These are phyloP conservation scores for Lipophrys pholis DNA, from an alignment of 2,113 vertebrate genomes.

Conservation along the genomic window DNA sequence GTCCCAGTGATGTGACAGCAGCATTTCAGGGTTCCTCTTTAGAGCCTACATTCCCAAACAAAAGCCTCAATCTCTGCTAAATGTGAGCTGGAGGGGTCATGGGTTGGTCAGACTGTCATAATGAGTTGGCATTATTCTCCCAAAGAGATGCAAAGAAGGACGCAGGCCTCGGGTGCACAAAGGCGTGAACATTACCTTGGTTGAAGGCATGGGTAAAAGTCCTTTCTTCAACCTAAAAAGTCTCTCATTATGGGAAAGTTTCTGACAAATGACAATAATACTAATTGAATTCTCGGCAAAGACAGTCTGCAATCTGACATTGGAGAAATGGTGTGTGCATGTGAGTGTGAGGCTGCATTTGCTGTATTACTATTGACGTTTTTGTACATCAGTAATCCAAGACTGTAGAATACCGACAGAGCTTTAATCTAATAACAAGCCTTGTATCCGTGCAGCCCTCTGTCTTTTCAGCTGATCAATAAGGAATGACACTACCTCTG, in stretches of 20 bases:
- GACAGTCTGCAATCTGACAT: background rate
- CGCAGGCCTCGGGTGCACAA: background rate
- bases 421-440: constrained; percentile 33
- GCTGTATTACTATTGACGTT: constrained; percentile 29
- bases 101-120: background rate
- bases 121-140: background rate
- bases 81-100: background rate
- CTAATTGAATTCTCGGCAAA: background rate
- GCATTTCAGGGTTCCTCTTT: background rate
- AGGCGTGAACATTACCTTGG: background rate
- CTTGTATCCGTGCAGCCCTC: constrained; percentile 1
- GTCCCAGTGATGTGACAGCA: background rate
- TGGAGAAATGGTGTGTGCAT: background rate
- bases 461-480: constrained; percentile 18
- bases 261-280: background rate
- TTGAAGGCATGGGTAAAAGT: background rate
- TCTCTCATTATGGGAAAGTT: background rate
- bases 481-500: constrained; percentile 20
- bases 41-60: background rate
- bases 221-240: background rate
- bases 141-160: background rate
- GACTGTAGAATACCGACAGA: constrained; percentile 8
- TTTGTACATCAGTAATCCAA: constrained; percentile 21
- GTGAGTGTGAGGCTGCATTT: background rate
- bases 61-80: background rate